These are phyloP conservation scores for Tiliqua scincoides DNA, from an alignment of 2,113 vertebrate species.

Conservation along the genomic window DNA sequence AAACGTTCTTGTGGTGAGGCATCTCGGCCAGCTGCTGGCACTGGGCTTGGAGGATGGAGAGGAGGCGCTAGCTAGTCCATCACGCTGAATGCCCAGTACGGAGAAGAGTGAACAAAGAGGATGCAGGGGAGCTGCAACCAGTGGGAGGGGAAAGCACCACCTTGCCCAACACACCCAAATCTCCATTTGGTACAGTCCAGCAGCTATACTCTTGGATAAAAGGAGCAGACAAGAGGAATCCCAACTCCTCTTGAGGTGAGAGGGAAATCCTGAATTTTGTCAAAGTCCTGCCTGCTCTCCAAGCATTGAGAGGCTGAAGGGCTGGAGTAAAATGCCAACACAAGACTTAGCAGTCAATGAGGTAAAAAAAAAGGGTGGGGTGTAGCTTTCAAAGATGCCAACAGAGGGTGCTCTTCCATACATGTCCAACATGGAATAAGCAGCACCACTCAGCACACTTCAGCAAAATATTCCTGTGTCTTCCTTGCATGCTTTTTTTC, in stretches of 20 bases:
- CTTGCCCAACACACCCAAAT: not conserved
- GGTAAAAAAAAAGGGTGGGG: not conserved
- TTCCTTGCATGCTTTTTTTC: no score
- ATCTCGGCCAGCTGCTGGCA: not conserved
- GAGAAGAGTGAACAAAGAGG: not conserved
- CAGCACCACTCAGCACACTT: not conserved
- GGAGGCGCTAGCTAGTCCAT: not conserved
- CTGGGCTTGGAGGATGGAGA: not conserved
- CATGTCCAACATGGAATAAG: not conserved
- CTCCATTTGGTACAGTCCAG: not conserved
- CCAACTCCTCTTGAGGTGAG: not conserved
- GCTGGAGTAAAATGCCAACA: not conserved
- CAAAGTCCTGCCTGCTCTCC: not conserved
- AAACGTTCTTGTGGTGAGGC: not conserved
- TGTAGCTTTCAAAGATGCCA: not conserved
- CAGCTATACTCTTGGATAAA: not conserved
- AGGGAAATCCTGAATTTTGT: not conserved
- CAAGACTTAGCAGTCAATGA: conserved; percentile 9
- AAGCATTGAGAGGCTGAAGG: not conserved
- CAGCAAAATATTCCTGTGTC: not conserved
- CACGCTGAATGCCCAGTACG: not conserved
- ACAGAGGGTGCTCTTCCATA: not conserved
- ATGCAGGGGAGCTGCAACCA: not conserved
- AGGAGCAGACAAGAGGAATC: not conserved
- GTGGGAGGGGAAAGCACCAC: not conserved